phyloP scores from a whole-genome alignment of 2,113 vertebrate genomes.

The Leptocoma aspasia region DNA sequence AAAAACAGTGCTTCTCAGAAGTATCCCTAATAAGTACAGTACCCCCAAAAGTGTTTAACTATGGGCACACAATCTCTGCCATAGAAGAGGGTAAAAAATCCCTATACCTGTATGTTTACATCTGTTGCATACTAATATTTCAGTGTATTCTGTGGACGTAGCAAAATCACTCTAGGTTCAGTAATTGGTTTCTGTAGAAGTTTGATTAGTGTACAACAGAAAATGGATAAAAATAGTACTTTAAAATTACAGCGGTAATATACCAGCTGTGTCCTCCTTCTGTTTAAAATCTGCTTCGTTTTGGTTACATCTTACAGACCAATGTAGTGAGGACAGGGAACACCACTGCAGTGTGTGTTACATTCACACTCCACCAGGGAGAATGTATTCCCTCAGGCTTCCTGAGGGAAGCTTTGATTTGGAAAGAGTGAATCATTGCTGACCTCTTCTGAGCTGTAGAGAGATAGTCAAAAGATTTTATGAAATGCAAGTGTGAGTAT shows the following conservation, averaged over 20 bases:
- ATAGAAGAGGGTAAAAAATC: neutral
- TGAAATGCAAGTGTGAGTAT: neutral
- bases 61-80: neutral
- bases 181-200: slow-evolving; percentile 4
- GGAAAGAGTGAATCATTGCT: neutral
- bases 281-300: neutral
- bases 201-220: slow-evolving; percentile 1
- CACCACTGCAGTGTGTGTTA: neutral
- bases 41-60: neutral
- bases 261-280: neutral
- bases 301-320: neutral
- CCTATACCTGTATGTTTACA: neutral
- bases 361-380: neutral
- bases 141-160: neutral
- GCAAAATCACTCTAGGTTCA: neutral
- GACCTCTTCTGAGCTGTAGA: neutral
- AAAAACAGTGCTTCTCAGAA: neutral
- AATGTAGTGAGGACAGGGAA: neutral
- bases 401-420: neutral
- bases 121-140: neutral
- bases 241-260: neutral
- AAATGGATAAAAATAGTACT: slow-evolving; percentile 10
- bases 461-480: neutral
- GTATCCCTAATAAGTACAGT: neutral
- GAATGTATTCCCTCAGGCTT: neutral